These are phyloP conservation scores for Venustaconcha ellipsiformis DNA, from an alignment of 1,140 invertebrate genomes.

Conservation along the genomic window DNA sequence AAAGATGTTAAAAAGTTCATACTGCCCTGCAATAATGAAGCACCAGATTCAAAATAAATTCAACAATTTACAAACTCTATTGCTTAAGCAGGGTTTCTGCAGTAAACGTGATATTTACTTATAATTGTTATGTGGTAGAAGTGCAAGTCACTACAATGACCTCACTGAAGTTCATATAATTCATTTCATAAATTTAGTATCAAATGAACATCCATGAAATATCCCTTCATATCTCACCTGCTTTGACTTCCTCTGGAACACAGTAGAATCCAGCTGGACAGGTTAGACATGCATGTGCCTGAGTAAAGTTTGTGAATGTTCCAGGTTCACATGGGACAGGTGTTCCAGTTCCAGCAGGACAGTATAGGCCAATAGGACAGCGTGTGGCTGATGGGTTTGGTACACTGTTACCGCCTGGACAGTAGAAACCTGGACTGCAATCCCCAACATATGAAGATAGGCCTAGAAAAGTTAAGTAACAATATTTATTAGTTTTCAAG, in stretches of 20 bases:
- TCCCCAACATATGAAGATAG: slow-evolving; percentile 47
- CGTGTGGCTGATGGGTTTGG: slow-evolving; percentile 53
- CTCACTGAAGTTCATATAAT: too few relatives aligned
- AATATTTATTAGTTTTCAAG: too few relatives aligned
- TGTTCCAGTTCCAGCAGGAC: slow-evolving; percentile 50
- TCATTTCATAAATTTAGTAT: too few relatives aligned
- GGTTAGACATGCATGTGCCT: slow-evolving; percentile 45
- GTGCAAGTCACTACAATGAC: too few relatives aligned
- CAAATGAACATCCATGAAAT: too few relatives aligned
- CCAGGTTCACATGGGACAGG: slow-evolving; percentile 59
- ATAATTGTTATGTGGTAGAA: too few relatives aligned
- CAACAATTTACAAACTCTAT: neutral
- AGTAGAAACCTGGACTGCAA: slow-evolving; percentile 63
- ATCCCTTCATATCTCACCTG: slow-evolving; percentile 35
- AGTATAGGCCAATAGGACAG: slow-evolving; percentile 63
- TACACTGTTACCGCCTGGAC: slow-evolving; percentile 55
- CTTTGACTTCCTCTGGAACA: slow-evolving; percentile 64
- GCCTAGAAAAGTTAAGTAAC: slow-evolving; percentile 37
- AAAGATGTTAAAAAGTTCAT: too few relatives aligned
- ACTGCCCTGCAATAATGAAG: neutral
- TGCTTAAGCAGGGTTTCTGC: neutral
- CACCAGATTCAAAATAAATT: neutral
- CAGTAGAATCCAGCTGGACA: slow-evolving; percentile 64
- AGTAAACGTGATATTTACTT: neutral
- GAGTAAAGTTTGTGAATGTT: slow-evolving; percentile 58